A percentile compares a stretch with the other conserved stretches of the same genome.
These are phyloP conservation scores for Talpa occidentalis DNA, from an alignment of 2,113 vertebrate species.

Conservation along the genomic window DNA sequence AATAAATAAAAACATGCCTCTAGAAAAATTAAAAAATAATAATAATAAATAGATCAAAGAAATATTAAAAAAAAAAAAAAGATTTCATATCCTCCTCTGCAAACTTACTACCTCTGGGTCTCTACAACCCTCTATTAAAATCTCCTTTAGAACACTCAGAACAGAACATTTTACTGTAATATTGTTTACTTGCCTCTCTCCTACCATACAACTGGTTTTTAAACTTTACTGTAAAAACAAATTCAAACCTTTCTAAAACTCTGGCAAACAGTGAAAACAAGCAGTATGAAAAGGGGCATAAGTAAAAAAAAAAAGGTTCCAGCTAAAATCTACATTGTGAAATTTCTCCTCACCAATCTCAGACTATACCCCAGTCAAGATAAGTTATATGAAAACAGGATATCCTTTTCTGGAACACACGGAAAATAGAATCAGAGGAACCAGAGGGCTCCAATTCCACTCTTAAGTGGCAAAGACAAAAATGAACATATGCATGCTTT, in stretches of 20 bases:
- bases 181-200: background rate
- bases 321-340: background rate
- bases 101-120: background rate
- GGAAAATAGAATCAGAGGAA: background rate
- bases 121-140: background rate
- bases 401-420: constrained; percentile 7
- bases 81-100: constrained; percentile 6
- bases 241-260: background rate
- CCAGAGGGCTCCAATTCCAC: background rate
- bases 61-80: too few relatives aligned
- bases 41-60: too few relatives aligned
- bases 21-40: too few relatives aligned
- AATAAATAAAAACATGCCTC: too few relatives aligned
- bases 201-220: background rate
- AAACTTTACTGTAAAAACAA: background rate
- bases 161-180: background rate
- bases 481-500: background rate
- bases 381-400: background rate
- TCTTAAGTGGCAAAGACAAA: background rate
- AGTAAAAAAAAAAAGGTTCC: background rate
- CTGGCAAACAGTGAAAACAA: background rate
- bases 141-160: background rate
- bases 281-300: background rate
- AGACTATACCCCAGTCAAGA: background rate
- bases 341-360: background rate